Evolutionary conservation across 2,888 invertebrate genomes (phyloP).

Genomic region (Spialia ferax): DNA sequence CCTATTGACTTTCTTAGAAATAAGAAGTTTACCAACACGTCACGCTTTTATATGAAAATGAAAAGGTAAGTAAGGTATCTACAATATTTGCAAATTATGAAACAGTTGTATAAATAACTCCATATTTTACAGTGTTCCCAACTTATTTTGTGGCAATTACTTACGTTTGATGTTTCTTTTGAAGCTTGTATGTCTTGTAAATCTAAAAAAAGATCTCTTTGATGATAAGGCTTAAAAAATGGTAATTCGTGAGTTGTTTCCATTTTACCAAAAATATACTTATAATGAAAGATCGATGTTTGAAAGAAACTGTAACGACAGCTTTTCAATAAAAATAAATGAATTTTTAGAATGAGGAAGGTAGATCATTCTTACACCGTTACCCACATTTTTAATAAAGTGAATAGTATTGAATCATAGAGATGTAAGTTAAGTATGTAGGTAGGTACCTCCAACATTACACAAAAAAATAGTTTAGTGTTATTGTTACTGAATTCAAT

Average conservation of each 20-base stretch:
- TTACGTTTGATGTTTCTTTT: constrained; percentile 16
- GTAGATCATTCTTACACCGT: no score
- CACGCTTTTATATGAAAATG: not conserved
- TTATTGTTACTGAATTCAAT: no score
- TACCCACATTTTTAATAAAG: no score
- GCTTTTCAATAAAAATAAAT: no score
- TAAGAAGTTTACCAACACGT: not conserved
- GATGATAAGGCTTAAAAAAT: not conserved
- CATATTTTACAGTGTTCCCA: not conserved
- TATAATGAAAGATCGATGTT: not conserved
- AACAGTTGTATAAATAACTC: constrained; percentile 31
- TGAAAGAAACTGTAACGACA: no score
- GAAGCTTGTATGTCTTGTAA: not conserved
- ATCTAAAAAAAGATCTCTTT: constrained; percentile 13
- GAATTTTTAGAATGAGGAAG: no score
- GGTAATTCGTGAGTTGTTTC: constrained; percentile 16
- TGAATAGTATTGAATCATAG: no score
- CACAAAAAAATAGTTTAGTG: no score
- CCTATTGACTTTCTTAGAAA: constrained; percentile 12
- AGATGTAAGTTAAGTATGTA: no score
- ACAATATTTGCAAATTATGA: not conserved
- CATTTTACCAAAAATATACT: not conserved
- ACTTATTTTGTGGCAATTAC: constrained; percentile 2
- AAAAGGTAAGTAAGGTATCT: not conserved
- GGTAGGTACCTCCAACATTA: no score